phyloP scores from a whole-genome alignment of 2,797 vertebrate genomes.

The Sebastes oblongus region DNA sequence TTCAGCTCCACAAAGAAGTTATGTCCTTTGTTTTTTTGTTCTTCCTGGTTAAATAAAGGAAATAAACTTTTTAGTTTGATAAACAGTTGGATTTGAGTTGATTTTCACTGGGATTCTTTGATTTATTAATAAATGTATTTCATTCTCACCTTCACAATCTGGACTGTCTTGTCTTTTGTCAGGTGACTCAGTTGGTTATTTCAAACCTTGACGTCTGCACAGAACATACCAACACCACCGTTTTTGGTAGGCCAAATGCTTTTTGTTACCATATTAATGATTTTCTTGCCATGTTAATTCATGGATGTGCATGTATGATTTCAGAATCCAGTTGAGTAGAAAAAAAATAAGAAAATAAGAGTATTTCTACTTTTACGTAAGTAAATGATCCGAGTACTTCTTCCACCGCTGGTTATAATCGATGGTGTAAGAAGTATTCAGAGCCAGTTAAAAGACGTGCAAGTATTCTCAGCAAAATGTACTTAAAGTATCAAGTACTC shows the following conservation, averaged over 20 bases:
- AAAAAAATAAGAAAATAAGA: neutral
- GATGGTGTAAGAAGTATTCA: too few relatives aligned
- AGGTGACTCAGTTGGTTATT: neutral
- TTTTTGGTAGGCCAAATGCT: neutral
- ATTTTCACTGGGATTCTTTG: neutral
- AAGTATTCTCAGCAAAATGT: too few relatives aligned
- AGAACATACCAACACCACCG: neutral
- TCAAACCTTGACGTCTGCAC: neutral
- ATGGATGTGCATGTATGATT: neutral
- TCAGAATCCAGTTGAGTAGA: neutral
- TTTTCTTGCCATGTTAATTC: neutral
- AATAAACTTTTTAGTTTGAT: neutral
- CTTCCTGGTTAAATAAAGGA: neutral
- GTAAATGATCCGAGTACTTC: neutral
- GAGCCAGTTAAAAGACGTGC: too few relatives aligned
- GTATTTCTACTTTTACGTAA: neutral
- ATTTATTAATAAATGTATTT: constrained; percentile 19
- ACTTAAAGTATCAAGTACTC: accelerated
- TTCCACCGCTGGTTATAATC: neutral
- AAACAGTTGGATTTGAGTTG: neutral
- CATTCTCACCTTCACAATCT: neutral
- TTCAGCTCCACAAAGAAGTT: neutral
- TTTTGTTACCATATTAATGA: neutral
- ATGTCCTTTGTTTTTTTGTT: neutral
- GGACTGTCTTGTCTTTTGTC: neutral